Base-by-base conservation (phyloP, 2,888 invertebrate genomes). In the Minunthozetes semirufus region DNA sequence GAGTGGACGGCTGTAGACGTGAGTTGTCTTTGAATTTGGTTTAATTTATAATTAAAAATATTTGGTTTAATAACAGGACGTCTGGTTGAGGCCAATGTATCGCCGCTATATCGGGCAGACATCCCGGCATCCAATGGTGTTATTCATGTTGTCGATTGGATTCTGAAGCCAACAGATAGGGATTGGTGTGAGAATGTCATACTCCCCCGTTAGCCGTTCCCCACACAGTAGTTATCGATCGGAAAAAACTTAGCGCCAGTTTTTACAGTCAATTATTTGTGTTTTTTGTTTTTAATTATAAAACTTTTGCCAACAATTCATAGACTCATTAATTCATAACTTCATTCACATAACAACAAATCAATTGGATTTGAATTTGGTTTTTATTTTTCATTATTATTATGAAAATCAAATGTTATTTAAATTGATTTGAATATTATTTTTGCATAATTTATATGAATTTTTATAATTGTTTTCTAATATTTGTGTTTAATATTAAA, bases 41-140 rank as follows among this genome's bases (percentile, higher is more conserved):
- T 53, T 27, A 68, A 15, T n/a, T 74, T 25, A 46, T 8, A 66
- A 38, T 15, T 29, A 6, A 25, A 29, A 1, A 50, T 25, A 48
- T 53, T 17, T 48, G n/a, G 22, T 56, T 46, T 22, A 19, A 15
- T 71, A 1, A 6, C 3, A 83, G 83, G 81, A 80, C 73, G 80
- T 77, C 33, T 82, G 81, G 72, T 81, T 80, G 80, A 80, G 53
- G 80, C 81, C 6, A 81, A 81, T 66, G 80, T 81, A 29, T 81
- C 82, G 17, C 80, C 80, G 38, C 78, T 82, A 5, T 78, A 81
- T 38, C 78, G 80, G 33, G 78, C 80, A 4, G 83, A 83, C 77
- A 80, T 82, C 25, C 78, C 82, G 42, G 82, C 82, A 0, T 79
- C 79, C 42, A 83, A 83, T 79, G 83, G 83, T 11, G 81, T 83